Conservation (phyloP, 2,888 invertebrate species). For the Balanococcus diminutus region DNA sequence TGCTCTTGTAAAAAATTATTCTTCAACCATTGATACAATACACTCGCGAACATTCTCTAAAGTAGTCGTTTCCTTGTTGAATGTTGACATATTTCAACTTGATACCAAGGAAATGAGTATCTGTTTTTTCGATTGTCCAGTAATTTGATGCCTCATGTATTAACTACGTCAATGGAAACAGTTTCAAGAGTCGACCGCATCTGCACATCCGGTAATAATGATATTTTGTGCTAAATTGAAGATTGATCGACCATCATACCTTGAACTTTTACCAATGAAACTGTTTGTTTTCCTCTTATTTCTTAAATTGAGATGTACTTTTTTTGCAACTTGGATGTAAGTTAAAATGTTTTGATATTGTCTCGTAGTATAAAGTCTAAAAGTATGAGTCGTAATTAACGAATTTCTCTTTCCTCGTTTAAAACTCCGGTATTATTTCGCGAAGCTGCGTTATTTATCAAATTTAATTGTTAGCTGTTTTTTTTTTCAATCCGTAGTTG, state of each 20-base stretch:
- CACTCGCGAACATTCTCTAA: background rate
- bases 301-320: background rate
- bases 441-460: background rate
- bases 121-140: background rate
- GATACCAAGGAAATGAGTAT: background rate
- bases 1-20: background rate
- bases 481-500: background rate
- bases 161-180: background rate
- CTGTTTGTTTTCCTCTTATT: no score
- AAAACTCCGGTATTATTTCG: background rate
- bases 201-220: background rate
- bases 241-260: background rate
- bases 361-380: background rate
- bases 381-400: background rate
- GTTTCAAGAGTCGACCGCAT: background rate
- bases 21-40: conserved; percentile 16
- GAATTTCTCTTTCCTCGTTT: background rate
- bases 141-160: conserved; percentile 15
- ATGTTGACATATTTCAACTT: background rate
- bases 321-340: background rate
- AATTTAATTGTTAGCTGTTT: background rate
- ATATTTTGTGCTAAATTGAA: background rate
- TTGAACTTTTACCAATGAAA: background rate
- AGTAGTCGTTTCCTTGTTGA: conserved; percentile 20
- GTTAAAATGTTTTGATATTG: background rate